Conservation (phyloP, 2,888 invertebrate species). For the Slavum lentiscoides region DNA sequence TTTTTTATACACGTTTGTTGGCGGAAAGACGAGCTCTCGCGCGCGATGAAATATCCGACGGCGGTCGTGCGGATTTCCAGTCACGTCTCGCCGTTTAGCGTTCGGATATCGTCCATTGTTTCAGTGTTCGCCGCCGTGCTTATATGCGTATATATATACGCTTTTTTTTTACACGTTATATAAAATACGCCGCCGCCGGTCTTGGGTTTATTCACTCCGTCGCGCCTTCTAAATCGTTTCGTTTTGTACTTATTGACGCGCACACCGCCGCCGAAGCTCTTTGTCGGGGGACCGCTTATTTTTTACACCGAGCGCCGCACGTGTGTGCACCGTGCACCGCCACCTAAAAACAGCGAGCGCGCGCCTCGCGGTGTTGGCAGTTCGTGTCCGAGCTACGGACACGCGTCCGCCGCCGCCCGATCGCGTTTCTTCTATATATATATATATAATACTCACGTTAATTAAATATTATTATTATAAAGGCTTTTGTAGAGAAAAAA, state of each 20-base stretch:
- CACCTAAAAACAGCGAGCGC: no score
- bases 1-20: no score
- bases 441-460: no score
- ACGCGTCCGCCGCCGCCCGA: not conserved
- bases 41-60: not conserved
- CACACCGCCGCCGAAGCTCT: not conserved
- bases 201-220: not conserved
- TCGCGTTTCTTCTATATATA: no score
- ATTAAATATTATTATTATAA: no score
- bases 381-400: not conserved
- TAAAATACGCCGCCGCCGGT: no score
- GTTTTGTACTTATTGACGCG: not conserved
- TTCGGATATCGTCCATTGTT: not conserved
- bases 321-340: no score
- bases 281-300: no score
- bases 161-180: no score
- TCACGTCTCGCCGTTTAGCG: slow-evolving; percentile 32
- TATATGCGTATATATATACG: no score
- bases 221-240: not conserved
- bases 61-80: not conserved
- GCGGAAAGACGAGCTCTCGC: no score
- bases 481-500: no score
- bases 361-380: not conserved
- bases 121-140: not conserved
- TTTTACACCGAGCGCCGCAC: not conserved